Base-by-base conservation (phyloP, 2,113 vertebrate species). In the Pollimyrus isidori region DNA sequence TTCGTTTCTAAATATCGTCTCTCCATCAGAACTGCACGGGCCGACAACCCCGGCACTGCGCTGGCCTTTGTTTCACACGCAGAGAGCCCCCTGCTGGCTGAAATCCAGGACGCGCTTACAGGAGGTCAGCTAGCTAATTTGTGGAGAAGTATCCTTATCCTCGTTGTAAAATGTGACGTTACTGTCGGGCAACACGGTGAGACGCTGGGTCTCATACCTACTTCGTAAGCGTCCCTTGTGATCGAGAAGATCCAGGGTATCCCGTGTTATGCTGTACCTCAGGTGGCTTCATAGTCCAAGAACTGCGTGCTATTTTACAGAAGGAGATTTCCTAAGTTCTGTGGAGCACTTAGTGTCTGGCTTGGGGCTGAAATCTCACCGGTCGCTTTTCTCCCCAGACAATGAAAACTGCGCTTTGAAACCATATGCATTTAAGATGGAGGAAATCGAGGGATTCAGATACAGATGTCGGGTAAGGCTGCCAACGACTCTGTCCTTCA, bases 371-470 rank as follows among this genome's bases (percentile, higher is more conserved):
- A 89, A 84, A 15, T 9, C 19, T 11, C 58, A 23, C n/a, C n/a
- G 50, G 49, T 49, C 4, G 69, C 11, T 69, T 86, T 13, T 88
- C 83, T 62, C 0, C 65, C 0, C 93, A 98, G 97, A 97, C 39
- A 92, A 92, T 0, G 88, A 90, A 0, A 92, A 94, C 0, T 94
- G 93, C 0, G 86, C 92, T 19, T 92, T 99, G 90, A 96, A 95
- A 45, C 97, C 97, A 0, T 98, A 97, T 85, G 90, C 94, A 90
- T 98, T 98, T 89, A 97, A 91, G 91, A 98, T 96, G 96, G 96
- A 97, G 26, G 96, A 98, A 94, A 97, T 99, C 0, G 97, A 98
- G 90, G 96, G 96, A 4, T 97, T 98, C 92, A 95, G 97, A 91
- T 99, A 98, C 92, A 93, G 98, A 21, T 99, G 98, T 89, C 95